Evolutionary conservation across 2,797 vertebrate genomes (phyloP), one percentile per base, ranked within the genome.

Genomic region (Melanotaenia parkinsoni): DNA sequence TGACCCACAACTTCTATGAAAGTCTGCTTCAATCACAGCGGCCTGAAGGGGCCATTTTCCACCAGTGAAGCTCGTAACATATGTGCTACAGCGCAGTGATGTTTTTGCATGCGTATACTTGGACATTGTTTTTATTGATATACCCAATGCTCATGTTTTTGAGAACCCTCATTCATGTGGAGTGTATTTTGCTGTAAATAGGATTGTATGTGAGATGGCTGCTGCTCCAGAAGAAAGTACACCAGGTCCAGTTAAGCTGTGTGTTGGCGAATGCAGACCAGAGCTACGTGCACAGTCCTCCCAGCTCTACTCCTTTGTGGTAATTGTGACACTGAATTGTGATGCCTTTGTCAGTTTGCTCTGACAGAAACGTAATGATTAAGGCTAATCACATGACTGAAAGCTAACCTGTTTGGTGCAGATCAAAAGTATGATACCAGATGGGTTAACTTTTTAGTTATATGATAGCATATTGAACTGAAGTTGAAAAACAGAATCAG

Each of bases 191-290:
- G 63, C 43, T 78, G 35, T 63, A 81, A 86, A 58, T 92, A 99
- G 98, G 94, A 96, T 99, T 62, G 96, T 99, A 72, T 99, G 98
- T 76, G 96, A 99, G 89, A 99, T 99, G 96, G 93, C 95, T 16
- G 94, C 91, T 1, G 95, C 96, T 1, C 91, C 94, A 0, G 88
- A 80, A 76, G 93, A 93, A 64, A 95, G 92, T 72, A 85, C 87
- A 28, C 94, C 97, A 0, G 98, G 98, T 66, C 96, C 97, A 0
- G 96, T 97, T 11, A 96, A 94, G 80, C 94, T 99, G 79, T 99
- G 97, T 74, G 95, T 99, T 3, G 96, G 95, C 16, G 97, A 98
- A 89, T 98, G 98, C 90, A 95, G 95, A 76, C 96, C 97, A 0
- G 97, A 98, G 82, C 96, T 98, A 70, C 96, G 93, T 3, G 94